phyloP scores from a whole-genome alignment of 2,888 invertebrate genomes.

The Syrista parreyssii region DNA sequence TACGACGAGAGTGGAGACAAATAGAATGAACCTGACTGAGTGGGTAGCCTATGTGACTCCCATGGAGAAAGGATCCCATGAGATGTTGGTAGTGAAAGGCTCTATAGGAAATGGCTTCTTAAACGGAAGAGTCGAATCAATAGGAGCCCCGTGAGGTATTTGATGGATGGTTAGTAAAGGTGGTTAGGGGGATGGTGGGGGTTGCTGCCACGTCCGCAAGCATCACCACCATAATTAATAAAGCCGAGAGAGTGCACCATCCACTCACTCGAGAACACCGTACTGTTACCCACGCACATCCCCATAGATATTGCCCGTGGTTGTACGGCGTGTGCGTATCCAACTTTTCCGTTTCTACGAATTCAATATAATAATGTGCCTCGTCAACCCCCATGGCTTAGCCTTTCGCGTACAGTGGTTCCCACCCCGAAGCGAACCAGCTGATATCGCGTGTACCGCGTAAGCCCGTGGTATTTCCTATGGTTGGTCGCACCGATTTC shows the following conservation, averaged over 20 bases:
- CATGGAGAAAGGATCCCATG: background rate
- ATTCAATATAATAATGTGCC: conserved; percentile 56
- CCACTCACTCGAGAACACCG: background rate
- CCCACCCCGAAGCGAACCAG: conserved; percentile 25
- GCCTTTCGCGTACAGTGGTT: conserved; percentile 38
- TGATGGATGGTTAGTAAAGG: conserved; percentile 21
- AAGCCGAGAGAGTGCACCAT: conserved; percentile 28
- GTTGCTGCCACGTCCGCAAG: conserved; percentile 6
- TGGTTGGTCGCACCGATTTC: background rate
- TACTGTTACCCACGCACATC: background rate
- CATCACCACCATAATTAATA: conserved; percentile 47
- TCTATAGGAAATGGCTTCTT: conserved; percentile 19
- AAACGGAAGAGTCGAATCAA: conserved; percentile 31
- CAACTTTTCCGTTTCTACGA: conserved; percentile 52
- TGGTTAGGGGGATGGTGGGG: conserved; percentile 33
- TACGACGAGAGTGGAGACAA: background rate
- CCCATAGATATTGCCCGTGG: background rate
- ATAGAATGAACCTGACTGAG: background rate
- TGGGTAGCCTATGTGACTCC: background rate
- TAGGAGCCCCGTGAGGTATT: conserved; percentile 22
- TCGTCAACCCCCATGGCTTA: conserved; percentile 36
- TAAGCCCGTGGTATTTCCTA: background rate
- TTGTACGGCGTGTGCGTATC: conserved; percentile 3
- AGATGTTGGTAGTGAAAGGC: background rate
- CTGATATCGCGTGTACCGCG: background rate